phyloP scores from a whole-genome alignment of 2,888 invertebrate species.

The Conomelus anceps region DNA sequence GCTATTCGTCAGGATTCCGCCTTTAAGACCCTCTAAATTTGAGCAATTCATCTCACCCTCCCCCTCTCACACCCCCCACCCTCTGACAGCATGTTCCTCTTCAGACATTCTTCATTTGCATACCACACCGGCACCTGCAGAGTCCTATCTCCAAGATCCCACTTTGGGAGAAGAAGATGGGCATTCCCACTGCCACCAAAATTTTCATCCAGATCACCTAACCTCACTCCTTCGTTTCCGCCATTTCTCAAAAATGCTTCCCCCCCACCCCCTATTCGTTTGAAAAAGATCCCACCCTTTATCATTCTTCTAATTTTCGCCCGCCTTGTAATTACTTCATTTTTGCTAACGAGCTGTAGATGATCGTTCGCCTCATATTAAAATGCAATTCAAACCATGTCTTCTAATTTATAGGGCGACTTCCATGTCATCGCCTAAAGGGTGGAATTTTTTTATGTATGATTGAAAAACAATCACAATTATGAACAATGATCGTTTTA shows the following conservation, averaged over 20 bases:
- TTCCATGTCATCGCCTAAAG: neutral
- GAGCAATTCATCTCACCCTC: conserved; percentile 6
- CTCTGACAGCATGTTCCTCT: neutral
- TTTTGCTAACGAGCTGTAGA: conserved; percentile 4
- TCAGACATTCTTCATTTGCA: neutral
- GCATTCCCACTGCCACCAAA: neutral
- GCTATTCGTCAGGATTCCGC: conserved; percentile 10
- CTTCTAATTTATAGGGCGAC: neutral
- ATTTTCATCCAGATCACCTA: neutral
- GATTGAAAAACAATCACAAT: neutral
- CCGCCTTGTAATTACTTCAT: conserved; percentile 3
- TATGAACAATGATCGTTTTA: neutral
- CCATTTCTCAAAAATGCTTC: neutral
- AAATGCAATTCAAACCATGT: neutral
- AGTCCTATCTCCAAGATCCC: too few relatives aligned
- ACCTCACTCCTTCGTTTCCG: neutral
- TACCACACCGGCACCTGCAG: too few relatives aligned
- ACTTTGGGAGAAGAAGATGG: too few relatives aligned
- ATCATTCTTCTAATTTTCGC: neutral
- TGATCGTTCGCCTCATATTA: neutral
- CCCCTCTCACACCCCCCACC: neutral
- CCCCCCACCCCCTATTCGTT: neutral
- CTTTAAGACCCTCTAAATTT: conserved; percentile 13
- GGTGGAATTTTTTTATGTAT: neutral
- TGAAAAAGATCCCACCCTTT: neutral